Percentiles rank a stretch among this genome's conserved stretches.
Conservation (phyloP, 2,797 vertebrate species). For the Myotis vivesi region DNA sequence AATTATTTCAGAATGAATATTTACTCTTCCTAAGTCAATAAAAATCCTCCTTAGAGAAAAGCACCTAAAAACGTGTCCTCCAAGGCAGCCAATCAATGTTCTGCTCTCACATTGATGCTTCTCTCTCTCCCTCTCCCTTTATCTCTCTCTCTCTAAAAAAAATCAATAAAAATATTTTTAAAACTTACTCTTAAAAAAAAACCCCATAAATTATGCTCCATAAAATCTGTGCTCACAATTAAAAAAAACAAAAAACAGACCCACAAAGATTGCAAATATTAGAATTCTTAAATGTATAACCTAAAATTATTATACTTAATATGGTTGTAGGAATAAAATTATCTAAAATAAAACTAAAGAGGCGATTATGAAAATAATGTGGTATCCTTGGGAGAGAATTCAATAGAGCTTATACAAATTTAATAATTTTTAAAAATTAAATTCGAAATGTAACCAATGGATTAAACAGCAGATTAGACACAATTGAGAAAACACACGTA, state of each 20-base stretch:
- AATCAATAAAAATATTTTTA: too few relatives aligned
- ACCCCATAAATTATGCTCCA: not conserved
- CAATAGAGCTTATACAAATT: not conserved
- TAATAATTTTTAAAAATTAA: not conserved
- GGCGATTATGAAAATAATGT: not conserved
- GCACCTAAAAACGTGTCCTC: not conserved
- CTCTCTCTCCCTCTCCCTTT: too few relatives aligned
- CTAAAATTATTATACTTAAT: slow-evolving; percentile 19
- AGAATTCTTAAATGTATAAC: not conserved
- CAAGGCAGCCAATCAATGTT: too few relatives aligned
- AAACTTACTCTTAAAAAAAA: not conserved
- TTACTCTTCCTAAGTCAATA: not conserved
- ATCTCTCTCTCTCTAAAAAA: too few relatives aligned
- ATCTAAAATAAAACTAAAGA: not conserved
- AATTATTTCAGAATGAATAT: not conserved
- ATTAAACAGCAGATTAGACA: not conserved
- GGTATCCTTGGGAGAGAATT: not conserved
- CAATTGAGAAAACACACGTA: not conserved
- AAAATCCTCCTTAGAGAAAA: not conserved
- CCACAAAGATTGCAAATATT: not conserved
- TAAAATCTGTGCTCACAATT: not conserved
- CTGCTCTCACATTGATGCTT: too few relatives aligned
- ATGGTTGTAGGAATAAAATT: not conserved
- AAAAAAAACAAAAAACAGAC: not conserved
- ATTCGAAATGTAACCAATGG: not conserved